Conservation (phyloP, 64 coral and sea anemone species). For the Actinia equina region DNA sequence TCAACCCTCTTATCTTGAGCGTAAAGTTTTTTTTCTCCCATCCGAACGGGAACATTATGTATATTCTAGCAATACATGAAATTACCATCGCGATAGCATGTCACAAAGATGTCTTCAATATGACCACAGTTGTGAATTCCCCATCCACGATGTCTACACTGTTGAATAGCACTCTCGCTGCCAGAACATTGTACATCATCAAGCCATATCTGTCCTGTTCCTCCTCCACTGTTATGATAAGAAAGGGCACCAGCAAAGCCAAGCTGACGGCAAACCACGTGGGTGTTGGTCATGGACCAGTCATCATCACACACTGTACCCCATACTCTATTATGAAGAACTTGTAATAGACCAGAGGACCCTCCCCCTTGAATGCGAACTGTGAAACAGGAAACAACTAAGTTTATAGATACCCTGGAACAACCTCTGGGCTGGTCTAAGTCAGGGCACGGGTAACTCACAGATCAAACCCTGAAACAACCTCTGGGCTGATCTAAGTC, state of each 20-base stretch:
- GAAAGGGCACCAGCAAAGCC: not conserved
- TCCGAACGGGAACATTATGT: no score
- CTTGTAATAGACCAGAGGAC: not conserved
- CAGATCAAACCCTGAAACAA: no score
- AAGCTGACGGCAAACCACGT: slow-evolving; percentile 9
- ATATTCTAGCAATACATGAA: not conserved
- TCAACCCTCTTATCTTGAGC: no score
- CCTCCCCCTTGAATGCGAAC: not conserved
- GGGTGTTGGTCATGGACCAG: not conserved
- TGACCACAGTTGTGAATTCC: not conserved
- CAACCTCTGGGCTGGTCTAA: no score
- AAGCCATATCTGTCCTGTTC: slow-evolving; percentile 8
- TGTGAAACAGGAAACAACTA: not conserved
- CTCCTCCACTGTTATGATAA: not conserved
- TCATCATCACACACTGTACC: not conserved
- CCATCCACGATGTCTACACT: not conserved
- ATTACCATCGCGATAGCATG: not conserved
- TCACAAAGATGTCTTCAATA: not conserved
- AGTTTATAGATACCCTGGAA: no score
- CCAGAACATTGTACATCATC: not conserved
- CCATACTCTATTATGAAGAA: not conserved
- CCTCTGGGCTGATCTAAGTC: no score
- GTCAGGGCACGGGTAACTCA: no score
- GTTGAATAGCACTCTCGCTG: not conserved
- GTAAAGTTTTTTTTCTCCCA: no score